phyloP scores from a whole-genome alignment of 2,797 vertebrate species.

The Brachyalestes nurse region DNA sequence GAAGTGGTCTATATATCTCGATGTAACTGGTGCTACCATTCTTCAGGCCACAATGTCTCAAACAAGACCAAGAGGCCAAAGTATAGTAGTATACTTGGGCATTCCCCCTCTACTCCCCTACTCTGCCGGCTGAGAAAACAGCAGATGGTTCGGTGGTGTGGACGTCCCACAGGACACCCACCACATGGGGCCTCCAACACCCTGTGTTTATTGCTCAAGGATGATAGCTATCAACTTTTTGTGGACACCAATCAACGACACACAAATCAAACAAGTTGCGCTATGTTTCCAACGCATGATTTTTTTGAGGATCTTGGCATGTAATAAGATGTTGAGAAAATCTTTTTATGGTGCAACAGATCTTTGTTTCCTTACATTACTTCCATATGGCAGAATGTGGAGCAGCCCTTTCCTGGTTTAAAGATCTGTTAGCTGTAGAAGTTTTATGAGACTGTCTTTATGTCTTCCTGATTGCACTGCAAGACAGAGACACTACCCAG shows the following conservation, averaged over 20 bases:
- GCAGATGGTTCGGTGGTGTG: conserved; percentile 49
- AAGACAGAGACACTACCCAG: conserved; percentile 39
- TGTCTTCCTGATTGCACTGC: conserved; percentile 30
- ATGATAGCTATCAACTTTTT: conserved; percentile 16
- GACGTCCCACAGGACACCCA: conserved; percentile 9
- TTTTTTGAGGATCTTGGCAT: not conserved
- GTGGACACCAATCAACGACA: conserved; percentile 9
- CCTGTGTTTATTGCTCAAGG: conserved; percentile 2
- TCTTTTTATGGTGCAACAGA: conserved; percentile 28
- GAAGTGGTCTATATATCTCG: not conserved
- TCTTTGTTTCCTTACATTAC: conserved; percentile 42
- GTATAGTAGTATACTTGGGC: not conserved
- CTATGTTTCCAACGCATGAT: not conserved
- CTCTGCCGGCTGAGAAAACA: conserved; percentile 38
- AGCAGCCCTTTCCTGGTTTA: conserved; percentile 31
- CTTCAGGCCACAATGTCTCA: not conserved
- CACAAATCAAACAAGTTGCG: not conserved
- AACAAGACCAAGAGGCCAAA: not conserved
- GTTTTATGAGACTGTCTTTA: conserved; percentile 46
- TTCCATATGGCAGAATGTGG: conserved; percentile 41
- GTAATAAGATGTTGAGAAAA: conserved; percentile 13
- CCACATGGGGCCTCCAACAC: conserved; percentile 13
- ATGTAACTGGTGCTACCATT: not conserved
- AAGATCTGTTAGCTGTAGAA: conserved; percentile 45
- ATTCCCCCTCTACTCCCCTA: conserved; percentile 14